Evolutionary conservation across 2,888 invertebrate species (phyloP).

Genomic region (Stratiomys singularior): DNA sequence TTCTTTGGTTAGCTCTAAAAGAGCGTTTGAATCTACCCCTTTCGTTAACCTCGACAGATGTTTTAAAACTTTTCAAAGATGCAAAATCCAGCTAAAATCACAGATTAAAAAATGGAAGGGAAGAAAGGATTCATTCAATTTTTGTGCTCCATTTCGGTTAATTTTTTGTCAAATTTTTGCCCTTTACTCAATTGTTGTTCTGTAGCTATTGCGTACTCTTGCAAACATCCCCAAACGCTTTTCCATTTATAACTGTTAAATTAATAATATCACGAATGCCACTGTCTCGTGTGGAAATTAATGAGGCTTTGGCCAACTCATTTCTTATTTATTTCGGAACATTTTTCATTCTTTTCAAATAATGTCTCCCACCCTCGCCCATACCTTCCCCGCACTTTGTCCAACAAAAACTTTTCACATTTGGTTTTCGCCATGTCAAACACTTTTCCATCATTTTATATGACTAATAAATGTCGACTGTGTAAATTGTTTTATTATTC

Average conservation of each 20-base stretch:
- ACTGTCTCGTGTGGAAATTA: neutral
- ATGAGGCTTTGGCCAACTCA: neutral
- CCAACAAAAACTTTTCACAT: slow-evolving; percentile 35
- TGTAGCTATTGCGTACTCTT: no score
- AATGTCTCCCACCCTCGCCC: neutral
- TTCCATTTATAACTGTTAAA: neutral
- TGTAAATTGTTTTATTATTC: slow-evolving; percentile 46
- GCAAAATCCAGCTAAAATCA: no score
- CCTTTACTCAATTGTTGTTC: no score
- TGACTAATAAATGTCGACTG: slow-evolving; percentile 42
- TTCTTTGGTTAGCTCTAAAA: no score
- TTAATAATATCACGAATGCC: neutral
- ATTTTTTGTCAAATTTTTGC: no score
- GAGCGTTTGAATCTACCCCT: no score
- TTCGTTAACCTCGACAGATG: no score
- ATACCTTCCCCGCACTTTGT: neutral
- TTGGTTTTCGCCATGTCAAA: slow-evolving; percentile 35
- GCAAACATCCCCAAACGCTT: no score
- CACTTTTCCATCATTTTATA: slow-evolving; percentile 36
- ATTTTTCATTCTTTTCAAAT: neutral
- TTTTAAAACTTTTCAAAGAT: no score
- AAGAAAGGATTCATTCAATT: no score
- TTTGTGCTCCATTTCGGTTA: no score
- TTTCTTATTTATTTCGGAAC: neutral
- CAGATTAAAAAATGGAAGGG: no score